Base-by-base conservation (phyloP, 2,888 invertebrate genomes). In the Loripinus fragilis region DNA sequence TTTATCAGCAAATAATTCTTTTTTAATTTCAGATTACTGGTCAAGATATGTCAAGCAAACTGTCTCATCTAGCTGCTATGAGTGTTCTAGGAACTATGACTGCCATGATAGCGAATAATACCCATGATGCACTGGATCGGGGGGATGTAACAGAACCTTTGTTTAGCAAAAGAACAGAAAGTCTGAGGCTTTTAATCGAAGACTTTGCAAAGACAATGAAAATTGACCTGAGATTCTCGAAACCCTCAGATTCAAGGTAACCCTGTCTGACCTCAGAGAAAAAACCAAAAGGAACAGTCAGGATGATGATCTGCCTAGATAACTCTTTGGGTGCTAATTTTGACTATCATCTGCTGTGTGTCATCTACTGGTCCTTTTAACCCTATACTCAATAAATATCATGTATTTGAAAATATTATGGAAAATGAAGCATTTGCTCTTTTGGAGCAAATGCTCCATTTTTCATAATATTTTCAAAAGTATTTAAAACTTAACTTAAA, bases 201-300 rank as follows among this genome's bases (percentile, higher is more conserved):
- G 30, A 48, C 10, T 80, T 30, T 74, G 50, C 25, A 7, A 72
- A 78, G 55, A 76, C 23, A 28, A 80, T 74, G 81, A 72, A 76
- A 52, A 52, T 83, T n/a, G 71, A 69, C 12, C 50, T 74, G 1
- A 73, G 67, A 55, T 80, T 84, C 30, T 52, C 67, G n/a, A 83
- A 76, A 64, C 85, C 82, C 41, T 38, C 71, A 65, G 81, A 78
- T 2, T 64, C 68, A 17, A 83, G 77, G 85, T 83, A 45, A 45
- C 3, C 3, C 45, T 20, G 38, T 38, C 38, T 8, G 38, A 38
- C 38, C 38, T n/a, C n/a, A n/a, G n/a, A n/a, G n/a, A n/a, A n/a
- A n/a, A n/a, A n/a, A n/a, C n/a, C n/a, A n/a, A n/a, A n/a, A n/a
- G n/a, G n/a, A n/a, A n/a, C n/a, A n/a, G n/a, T n/a, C n/a, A n/a